These are phyloP conservation scores for Chrysoperla carnea DNA, from an alignment of 1,140 invertebrate genomes.

Conservation along the genomic window DNA sequence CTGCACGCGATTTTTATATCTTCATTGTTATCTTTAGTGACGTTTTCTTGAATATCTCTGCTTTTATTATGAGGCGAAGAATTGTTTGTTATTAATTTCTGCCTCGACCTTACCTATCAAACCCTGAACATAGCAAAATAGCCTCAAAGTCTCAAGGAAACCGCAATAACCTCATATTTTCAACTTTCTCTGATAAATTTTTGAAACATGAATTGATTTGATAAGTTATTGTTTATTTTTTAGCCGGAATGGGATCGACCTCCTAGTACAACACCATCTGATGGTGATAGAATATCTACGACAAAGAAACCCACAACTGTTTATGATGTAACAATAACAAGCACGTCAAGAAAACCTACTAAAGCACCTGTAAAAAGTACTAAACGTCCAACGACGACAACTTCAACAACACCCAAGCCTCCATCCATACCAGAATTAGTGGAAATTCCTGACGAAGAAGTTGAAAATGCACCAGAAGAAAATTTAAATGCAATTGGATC, in stretches of 20 bases:
- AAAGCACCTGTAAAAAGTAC: conserved; percentile 8
- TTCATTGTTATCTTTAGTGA: too few species aligned
- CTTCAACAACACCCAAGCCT: conserved; percentile 9
- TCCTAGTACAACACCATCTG: conserved; percentile 34
- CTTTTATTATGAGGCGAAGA: too few species aligned
- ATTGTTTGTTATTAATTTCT: too few species aligned
- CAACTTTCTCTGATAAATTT: too few species aligned
- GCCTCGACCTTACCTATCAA: too few species aligned
- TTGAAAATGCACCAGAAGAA: conserved; percentile 11
- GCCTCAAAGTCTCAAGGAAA: too few species aligned
- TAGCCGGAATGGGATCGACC: conserved; percentile 53
- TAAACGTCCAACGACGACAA: conserved; percentile 6
- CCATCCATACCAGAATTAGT: conserved; percentile 16
- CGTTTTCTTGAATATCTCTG: too few species aligned
- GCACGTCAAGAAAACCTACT: conserved; percentile 18
- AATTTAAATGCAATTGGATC: conserved; percentile 24
- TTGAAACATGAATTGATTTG: too few species aligned
- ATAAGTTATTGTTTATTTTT: conserved; percentile 11
- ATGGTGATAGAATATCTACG: conserved; percentile 17
- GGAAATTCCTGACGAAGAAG: conserved; percentile 7
- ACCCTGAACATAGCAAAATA: too few species aligned
- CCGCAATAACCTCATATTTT: too few species aligned
- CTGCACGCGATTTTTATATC: too few species aligned
- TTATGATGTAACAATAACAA: conserved; percentile 8
- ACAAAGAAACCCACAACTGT: conserved; percentile 10